Conservation (phyloP, 2,888 invertebrate species). For the Harmothoe impar region DNA sequence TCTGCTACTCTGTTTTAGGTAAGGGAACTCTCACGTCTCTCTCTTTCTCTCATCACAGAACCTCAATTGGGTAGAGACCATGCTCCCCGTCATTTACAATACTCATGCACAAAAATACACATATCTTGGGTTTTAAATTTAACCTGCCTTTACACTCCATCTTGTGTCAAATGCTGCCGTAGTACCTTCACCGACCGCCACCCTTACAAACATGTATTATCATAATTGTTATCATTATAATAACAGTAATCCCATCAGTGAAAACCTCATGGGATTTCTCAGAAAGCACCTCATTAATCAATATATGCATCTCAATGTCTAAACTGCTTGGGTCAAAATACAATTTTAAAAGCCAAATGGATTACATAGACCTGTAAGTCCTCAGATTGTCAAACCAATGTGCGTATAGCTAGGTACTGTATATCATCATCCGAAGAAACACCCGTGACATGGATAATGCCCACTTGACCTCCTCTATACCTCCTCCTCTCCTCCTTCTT, state of each 20-base stretch:
- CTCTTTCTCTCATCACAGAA: constrained; percentile 18
- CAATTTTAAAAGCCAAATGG: neutral
- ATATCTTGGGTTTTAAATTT: neutral
- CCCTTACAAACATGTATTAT: no score
- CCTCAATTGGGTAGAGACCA: neutral
- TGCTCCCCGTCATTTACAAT: neutral
- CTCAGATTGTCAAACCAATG: constrained; percentile 37
- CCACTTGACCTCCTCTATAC: neutral
- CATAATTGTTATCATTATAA: no score
- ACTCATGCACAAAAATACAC: constrained; percentile 51
- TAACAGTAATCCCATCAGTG: no score
- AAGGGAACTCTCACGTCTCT: neutral
- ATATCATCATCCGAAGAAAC: neutral
- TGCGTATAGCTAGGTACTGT: constrained; percentile 20
- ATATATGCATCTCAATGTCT: no score
- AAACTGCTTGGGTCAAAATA: no score
- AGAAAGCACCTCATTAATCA: no score
- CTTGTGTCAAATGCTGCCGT: constrained; percentile 40
- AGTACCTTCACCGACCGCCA: neutral
- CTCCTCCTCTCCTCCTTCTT: neutral
- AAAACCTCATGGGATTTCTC: no score
- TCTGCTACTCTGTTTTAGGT: neutral
- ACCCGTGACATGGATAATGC: constrained; percentile 51
- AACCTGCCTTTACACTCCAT: neutral
- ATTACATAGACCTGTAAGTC: neutral